A percentile compares a stretch with the other conserved stretches of the same genome.
Evolutionary conservation across 2,797 vertebrate species (phyloP).

Genomic region (Rhynchonycteris naso): DNA sequence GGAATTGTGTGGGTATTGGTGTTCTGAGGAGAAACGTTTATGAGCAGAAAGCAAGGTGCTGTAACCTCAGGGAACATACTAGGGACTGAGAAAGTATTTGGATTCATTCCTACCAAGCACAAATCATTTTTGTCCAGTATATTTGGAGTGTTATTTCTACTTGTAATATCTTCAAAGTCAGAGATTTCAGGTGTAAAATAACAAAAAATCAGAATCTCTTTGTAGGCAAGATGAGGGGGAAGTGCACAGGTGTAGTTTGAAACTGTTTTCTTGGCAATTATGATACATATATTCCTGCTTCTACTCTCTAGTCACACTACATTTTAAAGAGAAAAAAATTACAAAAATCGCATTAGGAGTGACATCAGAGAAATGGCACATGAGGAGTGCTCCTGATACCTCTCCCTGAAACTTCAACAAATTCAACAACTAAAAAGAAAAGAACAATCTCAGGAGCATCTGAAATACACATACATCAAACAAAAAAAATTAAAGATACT

Average conservation of each 20-base stretch:
- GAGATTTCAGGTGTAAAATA: neutral
- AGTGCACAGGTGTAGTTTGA: neutral
- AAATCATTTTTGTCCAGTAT: neutral
- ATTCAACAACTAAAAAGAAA: no score
- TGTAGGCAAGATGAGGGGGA: neutral
- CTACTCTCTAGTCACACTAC: neutral
- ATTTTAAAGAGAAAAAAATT: slow-evolving; percentile 38
- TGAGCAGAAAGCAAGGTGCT: neutral
- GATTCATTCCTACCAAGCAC: neutral
- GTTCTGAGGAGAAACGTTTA: neutral
- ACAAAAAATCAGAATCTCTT: neutral
- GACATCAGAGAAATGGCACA: no score
- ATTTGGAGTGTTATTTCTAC: neutral
- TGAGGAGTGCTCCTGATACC: no score
- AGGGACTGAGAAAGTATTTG: neutral
- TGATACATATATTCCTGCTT: neutral
- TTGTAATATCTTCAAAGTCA: neutral
- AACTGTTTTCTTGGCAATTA: neutral
- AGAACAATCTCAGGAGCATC: no score
- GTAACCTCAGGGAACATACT: neutral
- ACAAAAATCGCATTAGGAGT: neutral
- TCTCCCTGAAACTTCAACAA: no score
- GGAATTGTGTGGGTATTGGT: no score
- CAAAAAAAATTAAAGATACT: slow-evolving; percentile 23
- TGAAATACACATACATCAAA: no score